Base-by-base conservation (phyloP, 2,113 vertebrate species). In the Chitala chitala region DNA sequence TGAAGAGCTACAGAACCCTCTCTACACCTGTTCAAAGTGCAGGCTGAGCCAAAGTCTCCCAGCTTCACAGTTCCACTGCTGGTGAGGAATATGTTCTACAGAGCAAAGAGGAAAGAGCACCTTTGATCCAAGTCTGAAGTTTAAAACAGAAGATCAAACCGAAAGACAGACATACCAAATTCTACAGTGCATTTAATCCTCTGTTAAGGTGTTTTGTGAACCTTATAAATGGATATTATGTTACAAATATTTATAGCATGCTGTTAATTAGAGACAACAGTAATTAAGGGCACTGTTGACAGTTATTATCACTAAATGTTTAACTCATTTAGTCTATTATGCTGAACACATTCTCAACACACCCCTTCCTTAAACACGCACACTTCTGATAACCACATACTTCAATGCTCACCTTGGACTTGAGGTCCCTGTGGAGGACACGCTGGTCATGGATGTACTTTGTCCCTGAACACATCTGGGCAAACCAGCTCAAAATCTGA, bases 11-110 rank as follows among this genome's bases (percentile, higher is more conserved):
- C 17, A 24, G 17, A 17, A 8, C 33, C 29, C 40, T 51, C 75
- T 36, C 7, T 81, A n/a, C 90, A 94, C 95, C 88, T 94, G 79
- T 92, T 93, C 73, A 98, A 90, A 86, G 94, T 79, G 72, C 85
- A 91, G 0, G 95, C 94, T 12, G 94, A 97, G 78, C 95, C 96
- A 89, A 98, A 98, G 82, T 98, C 95, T 75, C 95, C 95, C 53
- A 98, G 73, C 85, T 96, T 98, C 71, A 96, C 75, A 77, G 87
- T 90, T 79, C 92, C 92, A 36, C 79, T 84, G 78, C 90, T 90
- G 51, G 94, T 94, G 77, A 98, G 91, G 85, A 98, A 96, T 82
- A 97, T 81, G 54, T 96, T 98, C 95, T 98, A 87, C 26, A 75
- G 69, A 76, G 63, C 48, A 73, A 56, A 81, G 76, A 77, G 20